phyloP scores from a whole-genome alignment of 2,113 vertebrate species.

The Pluvialis apricaria region DNA sequence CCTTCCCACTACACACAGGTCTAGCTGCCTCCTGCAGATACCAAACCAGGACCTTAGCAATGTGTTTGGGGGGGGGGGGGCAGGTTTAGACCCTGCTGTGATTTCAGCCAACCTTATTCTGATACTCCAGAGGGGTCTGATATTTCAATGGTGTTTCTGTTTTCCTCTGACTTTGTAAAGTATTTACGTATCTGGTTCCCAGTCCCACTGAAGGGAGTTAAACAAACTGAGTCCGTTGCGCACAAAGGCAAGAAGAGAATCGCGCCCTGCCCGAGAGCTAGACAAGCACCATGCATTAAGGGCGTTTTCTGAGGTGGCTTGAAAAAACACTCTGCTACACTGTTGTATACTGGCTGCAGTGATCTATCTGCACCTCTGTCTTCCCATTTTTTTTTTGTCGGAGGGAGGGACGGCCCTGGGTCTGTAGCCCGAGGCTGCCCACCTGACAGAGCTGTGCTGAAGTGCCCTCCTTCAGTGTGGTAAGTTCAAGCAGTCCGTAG shows the following conservation, averaged over 20 bases:
- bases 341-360: neutral
- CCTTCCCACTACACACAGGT: neutral
- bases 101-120: neutral
- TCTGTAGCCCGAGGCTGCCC: neutral
- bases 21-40: neutral
- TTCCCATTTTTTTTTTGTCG: neutral
- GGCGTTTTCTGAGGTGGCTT: neutral
- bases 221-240: neutral
- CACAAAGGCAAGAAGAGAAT: neutral
- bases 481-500: neutral
- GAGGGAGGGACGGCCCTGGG: neutral
- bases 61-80: neutral
- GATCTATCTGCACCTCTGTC: neutral
- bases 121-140: neutral
- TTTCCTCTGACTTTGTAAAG: neutral
- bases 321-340: neutral
- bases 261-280: accelerated
- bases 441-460: neutral
- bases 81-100: neutral
- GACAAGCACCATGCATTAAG: neutral
- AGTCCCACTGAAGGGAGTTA: neutral
- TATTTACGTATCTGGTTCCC: neutral
- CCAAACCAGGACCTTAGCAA: neutral
- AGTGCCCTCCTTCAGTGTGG: neutral
- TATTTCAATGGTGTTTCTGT: neutral